Evolutionary conservation across 2,888 invertebrate genomes (phyloP), one percentile per base, ranked within the genome.

Genomic region (Homarus gammarus): DNA sequence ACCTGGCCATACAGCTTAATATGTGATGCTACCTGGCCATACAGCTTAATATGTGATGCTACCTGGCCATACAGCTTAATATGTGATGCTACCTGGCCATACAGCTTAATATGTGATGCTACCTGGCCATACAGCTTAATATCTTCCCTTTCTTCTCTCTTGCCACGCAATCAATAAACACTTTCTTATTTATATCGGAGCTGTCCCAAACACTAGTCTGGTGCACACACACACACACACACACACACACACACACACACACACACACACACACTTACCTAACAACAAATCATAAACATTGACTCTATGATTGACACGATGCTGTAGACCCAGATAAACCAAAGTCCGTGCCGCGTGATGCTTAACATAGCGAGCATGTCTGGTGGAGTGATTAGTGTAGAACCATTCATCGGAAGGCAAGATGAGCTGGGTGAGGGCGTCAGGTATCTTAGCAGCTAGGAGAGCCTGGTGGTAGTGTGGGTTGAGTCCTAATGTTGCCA

Each of bases 331-430:
- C 92, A 96, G 94, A 93, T 96, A 96, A 89, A 96, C 95, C 31
- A 96, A 94, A 27, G 95, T 95, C 82, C 95, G 93, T 2, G 96
- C 95, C 0, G 96, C 95, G 93, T 96, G 95, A 93, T 95, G 95
- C 93, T 96, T 96, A 86, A 96, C 96, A 92, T 95, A 95, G 87
- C 95, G 94, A 82, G 95, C 95, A 93, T 95, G 96, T 93, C 95
- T 95, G 77, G 96, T 96, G 92, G 95, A 95, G 93, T 96, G 95
- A 93, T 95, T 95, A 78, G 96, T 96, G 94, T 96, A 96, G 93
- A 95, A 96, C 95, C 95, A 96, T 93, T 96, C 96, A 93, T 96
- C 96, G 0, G 95, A 95, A 31, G 96, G 96, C 91, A 96, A 94
- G 84, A 96, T 94, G 90, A 96, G 94, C 93, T 95, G 95, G 93